phyloP scores from a whole-genome alignment of 2,888 invertebrate species.

The Erebia epiphron region DNA sequence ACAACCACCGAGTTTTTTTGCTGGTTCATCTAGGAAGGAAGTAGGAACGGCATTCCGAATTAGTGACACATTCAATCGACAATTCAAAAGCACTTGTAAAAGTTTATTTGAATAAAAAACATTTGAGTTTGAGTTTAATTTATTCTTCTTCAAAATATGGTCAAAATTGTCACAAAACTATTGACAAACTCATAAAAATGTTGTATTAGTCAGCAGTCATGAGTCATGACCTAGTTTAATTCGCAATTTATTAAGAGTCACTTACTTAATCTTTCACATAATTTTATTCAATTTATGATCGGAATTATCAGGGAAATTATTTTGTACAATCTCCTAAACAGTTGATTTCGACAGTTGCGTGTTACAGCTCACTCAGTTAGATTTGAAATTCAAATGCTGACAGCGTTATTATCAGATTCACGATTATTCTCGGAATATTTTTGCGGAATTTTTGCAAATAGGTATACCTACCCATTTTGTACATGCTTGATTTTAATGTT shows the following conservation, averaged over 20 bases:
- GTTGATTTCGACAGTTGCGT: slow-evolving; percentile 17
- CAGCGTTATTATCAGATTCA: slow-evolving; percentile 17
- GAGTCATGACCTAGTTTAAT: too few species aligned
- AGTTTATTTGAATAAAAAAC: too few species aligned
- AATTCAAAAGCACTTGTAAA: too few species aligned
- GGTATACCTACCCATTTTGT: not conserved
- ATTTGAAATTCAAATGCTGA: slow-evolving; percentile 20
- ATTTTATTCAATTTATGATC: not conserved
- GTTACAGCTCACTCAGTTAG: slow-evolving; percentile 14
- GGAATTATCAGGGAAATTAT: not conserved
- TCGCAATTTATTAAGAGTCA: not conserved
- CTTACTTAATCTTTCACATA: not conserved
- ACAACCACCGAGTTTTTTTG: too few species aligned
- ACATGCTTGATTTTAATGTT: not conserved
- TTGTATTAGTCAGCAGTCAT: too few species aligned
- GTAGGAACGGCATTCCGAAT: too few species aligned
- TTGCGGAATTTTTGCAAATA: not conserved
- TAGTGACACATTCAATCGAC: too few species aligned
- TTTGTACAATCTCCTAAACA: not conserved
- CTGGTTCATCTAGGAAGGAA: too few species aligned
- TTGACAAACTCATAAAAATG: too few species aligned
- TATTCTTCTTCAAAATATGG: too few species aligned
- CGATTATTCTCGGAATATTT: slow-evolving; percentile 7
- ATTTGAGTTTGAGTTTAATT: too few species aligned
- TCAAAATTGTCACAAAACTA: too few species aligned